Conservation (phyloP, 2,797 vertebrate genomes). For the Monodelphis domestica region DNA sequence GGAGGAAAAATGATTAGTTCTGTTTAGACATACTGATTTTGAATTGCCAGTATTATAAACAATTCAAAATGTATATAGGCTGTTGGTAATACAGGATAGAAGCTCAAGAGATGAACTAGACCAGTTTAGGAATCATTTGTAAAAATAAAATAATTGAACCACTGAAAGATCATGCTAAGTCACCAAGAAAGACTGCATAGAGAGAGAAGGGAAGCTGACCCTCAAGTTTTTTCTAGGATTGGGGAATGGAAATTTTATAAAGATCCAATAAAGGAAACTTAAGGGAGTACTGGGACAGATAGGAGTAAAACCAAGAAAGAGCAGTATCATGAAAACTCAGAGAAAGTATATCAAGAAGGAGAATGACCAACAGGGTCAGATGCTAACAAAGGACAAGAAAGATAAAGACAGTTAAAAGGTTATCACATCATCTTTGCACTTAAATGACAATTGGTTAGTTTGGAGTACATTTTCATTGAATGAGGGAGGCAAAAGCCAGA, state of each 20-base stretch:
- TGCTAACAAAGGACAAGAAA: background rate
- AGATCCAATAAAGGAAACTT: background rate
- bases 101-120: background rate
- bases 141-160: background rate
- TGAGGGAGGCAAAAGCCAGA: background rate
- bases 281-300: background rate
- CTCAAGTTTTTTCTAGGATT: background rate
- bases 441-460: background rate
- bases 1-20: background rate
- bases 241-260: background rate
- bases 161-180: background rate
- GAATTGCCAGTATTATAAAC: background rate
- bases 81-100: background rate
- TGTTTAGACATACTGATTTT: background rate
- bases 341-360: background rate
- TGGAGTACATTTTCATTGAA: background rate
- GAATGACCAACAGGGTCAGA: background rate
- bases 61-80: background rate
- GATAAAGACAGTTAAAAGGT: background rate
- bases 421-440: background rate
- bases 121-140: background rate
- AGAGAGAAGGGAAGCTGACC: background rate
- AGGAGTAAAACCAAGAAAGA: background rate
- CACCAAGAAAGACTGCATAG: background rate
- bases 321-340: background rate